Evolutionary conservation across 2,113 vertebrate genomes (phyloP).

Genomic region (Ceyx melanurus): DNA sequence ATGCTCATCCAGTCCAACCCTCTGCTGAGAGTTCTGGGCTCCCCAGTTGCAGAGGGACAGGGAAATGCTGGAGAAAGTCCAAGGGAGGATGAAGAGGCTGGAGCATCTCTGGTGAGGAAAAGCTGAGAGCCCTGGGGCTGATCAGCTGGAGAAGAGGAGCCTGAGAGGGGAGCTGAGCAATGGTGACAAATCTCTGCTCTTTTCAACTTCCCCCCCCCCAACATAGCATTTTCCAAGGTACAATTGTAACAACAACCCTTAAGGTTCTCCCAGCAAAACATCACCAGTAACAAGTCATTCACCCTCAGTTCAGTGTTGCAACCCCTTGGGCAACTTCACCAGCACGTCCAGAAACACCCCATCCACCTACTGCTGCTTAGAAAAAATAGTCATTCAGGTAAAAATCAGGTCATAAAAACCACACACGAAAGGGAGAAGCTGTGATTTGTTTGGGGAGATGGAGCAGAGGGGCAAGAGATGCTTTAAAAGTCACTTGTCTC

Average conservation of each 20-base stretch:
- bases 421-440: slow-evolving; percentile 4
- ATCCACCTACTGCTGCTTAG: neutral
- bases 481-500: slow-evolving; percentile 69
- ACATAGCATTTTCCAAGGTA: accelerated
- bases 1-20: too few species aligned
- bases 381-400: neutral
- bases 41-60: too few species aligned
- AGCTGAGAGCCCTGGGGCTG: too few species aligned
- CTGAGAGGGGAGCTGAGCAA: too few species aligned
- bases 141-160: too few species aligned
- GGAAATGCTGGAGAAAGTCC: too few species aligned
- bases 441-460: slow-evolving; percentile 63
- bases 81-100: too few species aligned
- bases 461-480: slow-evolving; percentile 9
- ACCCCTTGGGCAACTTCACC: neutral
- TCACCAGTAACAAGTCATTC: neutral
- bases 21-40: too few species aligned
- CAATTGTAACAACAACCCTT: neutral
- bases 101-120: too few species aligned
- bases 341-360: neutral
- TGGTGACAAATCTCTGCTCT: too few species aligned
- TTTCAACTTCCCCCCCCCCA: neutral
- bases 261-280: neutral
- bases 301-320: neutral
- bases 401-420: slow-evolving; percentile 47